phyloP scores from a whole-genome alignment of 2,113 vertebrate species.

The Entomyzon cyanotis region DNA sequence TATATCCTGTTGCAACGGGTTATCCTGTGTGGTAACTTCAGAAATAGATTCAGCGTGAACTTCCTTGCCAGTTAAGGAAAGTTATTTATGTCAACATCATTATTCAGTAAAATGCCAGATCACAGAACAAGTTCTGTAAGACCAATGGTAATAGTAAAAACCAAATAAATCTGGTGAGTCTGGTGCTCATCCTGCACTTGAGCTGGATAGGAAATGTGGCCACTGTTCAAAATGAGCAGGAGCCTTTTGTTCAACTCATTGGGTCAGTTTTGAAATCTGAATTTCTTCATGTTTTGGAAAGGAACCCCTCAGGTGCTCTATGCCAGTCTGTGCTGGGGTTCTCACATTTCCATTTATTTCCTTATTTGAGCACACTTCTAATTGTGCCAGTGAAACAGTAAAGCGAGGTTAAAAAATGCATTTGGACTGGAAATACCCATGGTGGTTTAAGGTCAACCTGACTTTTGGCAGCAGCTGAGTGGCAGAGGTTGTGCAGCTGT shows the following conservation, averaged over 20 bases:
- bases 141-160: neutral
- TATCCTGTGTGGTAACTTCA: neutral
- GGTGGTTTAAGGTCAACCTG: neutral
- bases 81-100: neutral
- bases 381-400: neutral
- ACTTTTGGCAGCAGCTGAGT: neutral
- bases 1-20: slow-evolving; percentile 13
- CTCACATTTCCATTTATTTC: neutral
- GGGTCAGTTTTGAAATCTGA: neutral
- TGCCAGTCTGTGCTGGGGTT: neutral
- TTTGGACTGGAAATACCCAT: neutral
- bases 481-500: neutral
- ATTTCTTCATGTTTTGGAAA: neutral
- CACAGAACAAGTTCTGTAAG: neutral
- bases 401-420: neutral
- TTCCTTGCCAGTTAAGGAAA: slow-evolving; percentile 3
- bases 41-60: neutral
- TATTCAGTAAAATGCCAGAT: neutral
- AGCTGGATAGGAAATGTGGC: neutral
- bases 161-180: neutral
- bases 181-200: fast-evolving
- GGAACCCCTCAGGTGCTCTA: fast-evolving
- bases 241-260: neutral
- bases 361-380: neutral
- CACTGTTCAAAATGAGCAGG: neutral